Percentiles rank a stretch among this genome's conserved stretches.
Conservation (phyloP, 2,888 invertebrate species). For the Tethea ocularis region DNA sequence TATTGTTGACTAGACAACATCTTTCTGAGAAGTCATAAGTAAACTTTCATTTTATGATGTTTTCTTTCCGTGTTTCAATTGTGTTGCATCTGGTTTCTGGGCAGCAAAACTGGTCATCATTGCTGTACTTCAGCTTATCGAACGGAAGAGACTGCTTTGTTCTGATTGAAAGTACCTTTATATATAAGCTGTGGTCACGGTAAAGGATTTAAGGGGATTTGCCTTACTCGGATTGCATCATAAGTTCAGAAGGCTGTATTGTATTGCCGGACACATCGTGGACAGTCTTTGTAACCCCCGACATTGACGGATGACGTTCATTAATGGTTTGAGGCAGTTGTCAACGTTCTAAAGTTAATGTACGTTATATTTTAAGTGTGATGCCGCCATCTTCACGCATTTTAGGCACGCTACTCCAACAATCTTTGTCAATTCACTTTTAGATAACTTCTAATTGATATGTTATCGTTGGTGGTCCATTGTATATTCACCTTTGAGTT, state of each 20-base stretch:
- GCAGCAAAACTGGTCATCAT: not conserved
- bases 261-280: slow-evolving; percentile 28
- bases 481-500: slow-evolving; percentile 16
- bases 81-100: not conserved
- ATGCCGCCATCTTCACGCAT: slow-evolving; percentile 43
- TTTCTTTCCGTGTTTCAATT: not conserved
- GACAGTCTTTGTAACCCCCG: slow-evolving; percentile 44
- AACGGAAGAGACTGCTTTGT: not conserved
- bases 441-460: slow-evolving; percentile 28
- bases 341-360: slow-evolving; percentile 26
- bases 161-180: slow-evolving; percentile 1
- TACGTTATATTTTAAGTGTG: slow-evolving; percentile 34
- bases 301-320: slow-evolving; percentile 53
- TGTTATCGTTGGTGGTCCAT: slow-evolving; percentile 48
- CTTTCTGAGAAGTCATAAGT: not conserved
- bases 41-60: not conserved
- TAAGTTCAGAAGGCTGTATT: slow-evolving; percentile 29
- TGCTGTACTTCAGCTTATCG: not conserved
- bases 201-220: slow-evolving; percentile 9
- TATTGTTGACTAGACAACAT: not conserved
- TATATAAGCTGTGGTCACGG: slow-evolving; percentile 7
- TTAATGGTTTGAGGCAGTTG: slow-evolving; percentile 32
- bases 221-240: slow-evolving; percentile 9
- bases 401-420: slow-evolving; percentile 47
- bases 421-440: slow-evolving; percentile 40